Evolutionary conservation across 2,888 invertebrate species (phyloP).

Genomic region (Pristionchus arcanus): DNA sequence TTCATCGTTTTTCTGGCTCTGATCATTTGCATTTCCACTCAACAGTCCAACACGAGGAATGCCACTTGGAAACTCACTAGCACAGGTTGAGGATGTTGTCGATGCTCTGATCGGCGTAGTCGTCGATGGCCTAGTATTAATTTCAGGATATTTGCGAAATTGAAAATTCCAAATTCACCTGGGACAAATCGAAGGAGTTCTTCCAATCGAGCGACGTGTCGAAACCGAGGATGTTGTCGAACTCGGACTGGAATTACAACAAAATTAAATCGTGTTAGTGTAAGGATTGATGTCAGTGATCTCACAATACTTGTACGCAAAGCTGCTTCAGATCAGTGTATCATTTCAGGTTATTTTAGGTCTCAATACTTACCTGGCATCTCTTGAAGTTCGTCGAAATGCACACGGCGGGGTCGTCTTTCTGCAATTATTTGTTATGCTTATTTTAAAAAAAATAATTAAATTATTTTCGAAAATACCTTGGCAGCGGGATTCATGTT

Average conservation of each 20-base stretch:
- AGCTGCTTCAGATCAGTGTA: no score
- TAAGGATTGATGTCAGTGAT: no score
- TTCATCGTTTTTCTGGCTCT: no score
- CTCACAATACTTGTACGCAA: no score
- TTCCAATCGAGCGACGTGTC: slow-evolving; percentile 60
- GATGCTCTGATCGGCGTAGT: slow-evolving; percentile 32
- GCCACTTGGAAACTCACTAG: slow-evolving; percentile 27
- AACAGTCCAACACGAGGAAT: neutral
- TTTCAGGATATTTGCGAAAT: neutral
- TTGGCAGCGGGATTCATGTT: neutral
- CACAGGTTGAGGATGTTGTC: slow-evolving; percentile 37
- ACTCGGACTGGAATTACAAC: slow-evolving; percentile 55
- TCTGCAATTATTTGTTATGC: neutral
- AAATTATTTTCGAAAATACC: neutral
- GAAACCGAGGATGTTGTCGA: slow-evolving; percentile 64
- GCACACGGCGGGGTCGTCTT: slow-evolving; percentile 40
- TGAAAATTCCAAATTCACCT: neutral
- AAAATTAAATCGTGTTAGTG: no score
- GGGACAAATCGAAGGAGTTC: slow-evolving; percentile 50
- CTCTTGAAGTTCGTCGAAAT: slow-evolving; percentile 1
- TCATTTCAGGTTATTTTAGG: neutral
- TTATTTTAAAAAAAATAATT: neutral
- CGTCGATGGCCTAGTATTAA: neutral
- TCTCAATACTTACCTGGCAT: neutral
- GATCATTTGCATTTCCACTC: no score